These are phyloP conservation scores for Agonum fuliginosum DNA, from an alignment of 2,888 invertebrate genomes.

Conservation along the genomic window DNA sequence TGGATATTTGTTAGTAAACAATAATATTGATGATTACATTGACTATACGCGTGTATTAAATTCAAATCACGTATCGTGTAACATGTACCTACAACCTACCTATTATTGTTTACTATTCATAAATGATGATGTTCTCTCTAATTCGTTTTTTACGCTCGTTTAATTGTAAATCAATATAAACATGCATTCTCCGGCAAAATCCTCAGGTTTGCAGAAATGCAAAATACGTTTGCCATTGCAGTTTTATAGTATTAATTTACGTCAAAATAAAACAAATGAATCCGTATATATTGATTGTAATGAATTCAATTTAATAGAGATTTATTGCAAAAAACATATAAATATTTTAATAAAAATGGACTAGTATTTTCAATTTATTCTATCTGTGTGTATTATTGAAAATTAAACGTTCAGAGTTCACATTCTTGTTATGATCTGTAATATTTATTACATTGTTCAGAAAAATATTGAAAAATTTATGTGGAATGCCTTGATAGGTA, in stretches of 20 bases:
- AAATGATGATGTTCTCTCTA: slow-evolving; percentile 25
- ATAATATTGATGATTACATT: neutral
- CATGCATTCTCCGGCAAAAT: neutral
- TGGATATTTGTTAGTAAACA: too few species aligned
- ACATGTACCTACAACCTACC: too few species aligned
- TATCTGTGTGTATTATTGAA: neutral
- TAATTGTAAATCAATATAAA: slow-evolving; percentile 22
- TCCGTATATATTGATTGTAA: neutral
- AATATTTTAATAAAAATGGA: too few species aligned
- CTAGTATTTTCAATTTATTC: neutral
- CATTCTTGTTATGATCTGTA: too few species aligned
- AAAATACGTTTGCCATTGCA: too few species aligned
- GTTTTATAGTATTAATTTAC: neutral
- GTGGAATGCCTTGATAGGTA: too few species aligned
- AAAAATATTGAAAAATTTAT: too few species aligned
- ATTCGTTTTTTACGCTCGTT: neutral
- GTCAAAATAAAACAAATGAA: slow-evolving; percentile 1
- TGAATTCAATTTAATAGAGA: too few species aligned
- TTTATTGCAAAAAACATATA: too few species aligned
- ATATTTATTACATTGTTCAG: too few species aligned
- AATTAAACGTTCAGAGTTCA: too few species aligned
- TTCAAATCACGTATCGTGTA: neutral
- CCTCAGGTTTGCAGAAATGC: slow-evolving; percentile 5
- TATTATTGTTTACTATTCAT: slow-evolving; percentile 15
- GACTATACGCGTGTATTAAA: neutral